Base-by-base conservation (phyloP, 2,797 vertebrate genomes). In the Gadopsis marmoratus region DNA sequence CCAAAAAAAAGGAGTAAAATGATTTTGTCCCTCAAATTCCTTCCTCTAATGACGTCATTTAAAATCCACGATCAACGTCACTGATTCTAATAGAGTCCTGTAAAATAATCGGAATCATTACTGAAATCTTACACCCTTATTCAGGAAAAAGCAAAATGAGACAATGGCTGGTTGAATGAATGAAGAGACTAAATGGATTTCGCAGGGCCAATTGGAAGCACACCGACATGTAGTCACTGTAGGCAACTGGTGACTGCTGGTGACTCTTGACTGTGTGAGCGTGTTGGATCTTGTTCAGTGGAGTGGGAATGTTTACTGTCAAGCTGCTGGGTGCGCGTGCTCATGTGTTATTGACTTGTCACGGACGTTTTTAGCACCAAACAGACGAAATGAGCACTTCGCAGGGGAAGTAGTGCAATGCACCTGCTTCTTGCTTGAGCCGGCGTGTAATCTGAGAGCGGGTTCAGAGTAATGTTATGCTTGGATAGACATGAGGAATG, bases 231-330 rank as follows among this genome's bases (percentile, higher is more conserved):
- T 6, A 37, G 60, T 55, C 13, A 26, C 19, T 64, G 69, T 4
- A 66, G 43, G 56, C 53, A 11, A 26, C 41, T 35, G 51, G 61
- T 59, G 64, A 39, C 71, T 54, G 45, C 31, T 26, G 59, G 63
- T 50, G 76, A 70, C 79, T 74, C 63, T 13, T 59, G 75, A 62
- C 51, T 43, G 43, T 53, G 45, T 1, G 55, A 86, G 47, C 89
- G 7, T 84, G 91, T 73, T 76, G 71, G 70, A 31, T 75, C 91
- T 73, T 90, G 92, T 84, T 78, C 35, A 17, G 41, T 0, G 1
- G n/a, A 47, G 41, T 23, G 64, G 51, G 74, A 81, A 74, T 87
- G 60, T 90, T 82, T 80, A 64, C 68, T 51, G 71, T 78, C 51
- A 61, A 43, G 23, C 56, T 65, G 41, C 71, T 76, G 21, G 55